Base-by-base conservation (phyloP, 1,140 invertebrate species). In the Oncopeltus fasciatus region DNA sequence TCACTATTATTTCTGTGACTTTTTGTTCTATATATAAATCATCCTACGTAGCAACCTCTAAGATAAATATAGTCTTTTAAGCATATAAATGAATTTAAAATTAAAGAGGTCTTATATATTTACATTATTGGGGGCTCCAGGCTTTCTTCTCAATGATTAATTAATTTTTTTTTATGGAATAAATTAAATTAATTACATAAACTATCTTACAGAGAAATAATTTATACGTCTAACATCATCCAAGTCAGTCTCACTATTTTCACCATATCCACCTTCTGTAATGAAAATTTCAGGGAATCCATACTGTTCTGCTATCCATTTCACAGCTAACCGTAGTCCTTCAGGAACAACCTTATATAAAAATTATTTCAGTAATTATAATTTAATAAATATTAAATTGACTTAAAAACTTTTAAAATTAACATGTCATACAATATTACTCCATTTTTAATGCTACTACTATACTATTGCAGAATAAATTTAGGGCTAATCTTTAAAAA, bases 301-400 rank as follows among this genome's bases (percentile, higher is more conserved):
- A 70, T 78, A 78, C 11, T 72, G 67, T 27, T 72, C 63, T 60
- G 72, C 70, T 31, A 79, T 70, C 78, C 80, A 83, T 59, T 79
- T 73, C 28, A 79, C 60, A 28, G 75, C 64, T 58, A 69, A 70
- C 11, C 76, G 62, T 38, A 38, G 14, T 8, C 31, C 31, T 38
- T 38, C 31, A 8, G 31, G 31, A 38, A 38, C 31, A 38, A 38
- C 14, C 31, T 38, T 8, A 38, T 8, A 38, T 8, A 38, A 38
- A 38, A 14, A 8, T 8, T 38, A 38, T 38, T 8, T 14, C 31
- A 8, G 14, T 8, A 38, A 38, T 8, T 38, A 38, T 8, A 8
- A 14, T 38, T 38, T 8, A 38, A 38, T 8, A 8, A 38, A 38
- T 38, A 38, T 14, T n/a, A n/a, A n/a, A n/a, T n/a, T n/a, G n/a